phyloP scores from a whole-genome alignment of 2,113 vertebrate genomes.

The Malurus elegans region DNA sequence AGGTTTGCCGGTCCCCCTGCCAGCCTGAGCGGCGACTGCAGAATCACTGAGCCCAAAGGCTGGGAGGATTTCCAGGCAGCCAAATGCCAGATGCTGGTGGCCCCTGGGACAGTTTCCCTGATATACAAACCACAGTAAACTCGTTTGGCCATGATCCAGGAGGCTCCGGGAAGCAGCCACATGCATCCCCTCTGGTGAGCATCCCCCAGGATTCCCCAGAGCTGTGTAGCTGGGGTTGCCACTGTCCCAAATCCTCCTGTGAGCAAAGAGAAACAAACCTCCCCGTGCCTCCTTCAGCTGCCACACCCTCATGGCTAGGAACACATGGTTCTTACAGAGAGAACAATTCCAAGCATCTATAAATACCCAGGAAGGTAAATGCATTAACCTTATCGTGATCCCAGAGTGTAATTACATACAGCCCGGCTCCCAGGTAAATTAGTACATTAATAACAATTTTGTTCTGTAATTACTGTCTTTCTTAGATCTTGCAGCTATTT shows the following conservation, averaged over 20 bases:
- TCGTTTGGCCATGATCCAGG: rapidly evolving
- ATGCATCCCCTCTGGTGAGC: background rate
- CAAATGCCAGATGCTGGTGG: background rate
- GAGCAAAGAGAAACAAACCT: background rate
- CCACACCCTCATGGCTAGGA: rapidly evolving
- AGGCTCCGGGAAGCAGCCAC: background rate
- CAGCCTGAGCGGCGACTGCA: background rate
- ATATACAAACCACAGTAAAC: background rate
- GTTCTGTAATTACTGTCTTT: conserved; percentile 38
- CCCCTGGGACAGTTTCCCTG: background rate
- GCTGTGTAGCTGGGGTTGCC: rapidly evolving
- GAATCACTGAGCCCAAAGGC: rapidly evolving
- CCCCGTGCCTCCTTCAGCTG: rapidly evolving
- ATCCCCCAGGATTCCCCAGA: background rate
- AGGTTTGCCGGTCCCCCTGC: background rate
- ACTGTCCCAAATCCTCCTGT: rapidly evolving
- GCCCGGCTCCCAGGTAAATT: conserved; percentile 45
- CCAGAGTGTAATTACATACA: conserved; percentile 47
- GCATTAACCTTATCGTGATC: conserved; percentile 63
- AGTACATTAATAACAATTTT: conserved; percentile 63
- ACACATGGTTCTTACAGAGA: background rate
- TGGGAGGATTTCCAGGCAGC: background rate
- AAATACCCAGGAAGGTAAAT: conserved; percentile 31
- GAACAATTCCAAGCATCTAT: background rate
- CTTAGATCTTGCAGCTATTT: conserved; percentile 1